A percentile compares a stretch with the other conserved stretches of the same genome.
Evolutionary conservation across 2,113 vertebrate species (phyloP).

Genomic region (Coracopsis vasa): DNA sequence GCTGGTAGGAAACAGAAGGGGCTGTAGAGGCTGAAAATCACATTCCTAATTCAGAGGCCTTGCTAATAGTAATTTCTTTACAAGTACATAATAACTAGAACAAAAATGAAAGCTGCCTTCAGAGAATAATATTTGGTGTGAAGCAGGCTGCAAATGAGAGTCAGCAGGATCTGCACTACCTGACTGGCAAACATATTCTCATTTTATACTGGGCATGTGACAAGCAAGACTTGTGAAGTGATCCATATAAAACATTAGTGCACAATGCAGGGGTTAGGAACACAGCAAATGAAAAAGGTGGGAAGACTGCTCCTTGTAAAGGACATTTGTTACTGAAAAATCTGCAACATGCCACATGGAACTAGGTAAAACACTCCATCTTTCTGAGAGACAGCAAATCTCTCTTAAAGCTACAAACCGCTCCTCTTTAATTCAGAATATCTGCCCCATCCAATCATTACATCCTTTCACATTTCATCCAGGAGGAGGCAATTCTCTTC

Average conservation of each 20-base stretch:
- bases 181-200: background rate
- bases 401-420: background rate
- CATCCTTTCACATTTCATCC: background rate
- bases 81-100: background rate
- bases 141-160: background rate
- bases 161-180: background rate
- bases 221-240: background rate
- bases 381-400: background rate
- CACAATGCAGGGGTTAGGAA: rapidly evolving
- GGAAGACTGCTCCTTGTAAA: background rate
- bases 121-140: background rate
- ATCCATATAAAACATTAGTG: rapidly evolving
- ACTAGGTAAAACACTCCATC: background rate
- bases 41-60: background rate
- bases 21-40: background rate
- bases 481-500: background rate
- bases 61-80: background rate
- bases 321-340: background rate
- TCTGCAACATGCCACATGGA: background rate
- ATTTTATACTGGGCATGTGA: background rate
- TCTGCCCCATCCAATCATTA: background rate
- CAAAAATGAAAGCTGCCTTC: background rate
- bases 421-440: background rate
- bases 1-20: background rate
- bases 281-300: background rate